Base-by-base conservation (phyloP, 2,888 invertebrate species). In the Elaeidobius kamerunicus region DNA sequence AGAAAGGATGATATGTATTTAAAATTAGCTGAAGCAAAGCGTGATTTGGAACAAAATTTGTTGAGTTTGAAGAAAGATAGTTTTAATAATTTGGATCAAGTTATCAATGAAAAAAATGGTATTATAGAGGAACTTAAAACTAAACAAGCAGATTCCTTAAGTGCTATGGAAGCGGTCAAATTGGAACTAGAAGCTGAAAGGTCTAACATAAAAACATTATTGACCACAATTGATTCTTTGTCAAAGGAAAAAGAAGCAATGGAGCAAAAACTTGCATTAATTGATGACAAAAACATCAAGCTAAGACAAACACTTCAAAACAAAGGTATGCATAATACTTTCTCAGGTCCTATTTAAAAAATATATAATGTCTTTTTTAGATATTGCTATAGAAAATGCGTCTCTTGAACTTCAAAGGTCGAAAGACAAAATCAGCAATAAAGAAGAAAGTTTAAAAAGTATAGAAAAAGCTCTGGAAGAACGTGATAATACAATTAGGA, bases 1-100 rank as follows among this genome's bases (percentile, higher is more conserved):
- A 73, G 78, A 53, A 75, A 79, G 56, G 80, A 80, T 61, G 78
- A 80, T 47, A 79, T 81, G 78, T 77, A 78, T 56, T 61, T 79
- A 42, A 76, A 77, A 66, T 67, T 82, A 23, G 76, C 79, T 3
- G 79, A 78, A 67, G 81, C 81, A 56, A 81, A 80, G 64, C 75
- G 77, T 12, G 77, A 76, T 55, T 63, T 81, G 49, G 77, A 78
- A 43, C 42, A 77, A 17, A 75, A 74, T 54, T 63, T 79, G 54
- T 73, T 74, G 5, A 30, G 18, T 1, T 42, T 56, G 2, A 79
- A 78, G 61, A 61, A 76, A 15, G 69, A 67, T 1, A 78, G 78
- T 55, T 65, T 79, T 30, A 71, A 78, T 23, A 75, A 74, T 46
- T 67, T 80, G 44, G 78, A 82, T 61, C 78, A 75, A 52, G 69